Evolutionary conservation across 2,888 invertebrate species (phyloP), one percentile per base, ranked within the genome.

Genomic region (Scaptodrosophila latifasciaeformis): DNA sequence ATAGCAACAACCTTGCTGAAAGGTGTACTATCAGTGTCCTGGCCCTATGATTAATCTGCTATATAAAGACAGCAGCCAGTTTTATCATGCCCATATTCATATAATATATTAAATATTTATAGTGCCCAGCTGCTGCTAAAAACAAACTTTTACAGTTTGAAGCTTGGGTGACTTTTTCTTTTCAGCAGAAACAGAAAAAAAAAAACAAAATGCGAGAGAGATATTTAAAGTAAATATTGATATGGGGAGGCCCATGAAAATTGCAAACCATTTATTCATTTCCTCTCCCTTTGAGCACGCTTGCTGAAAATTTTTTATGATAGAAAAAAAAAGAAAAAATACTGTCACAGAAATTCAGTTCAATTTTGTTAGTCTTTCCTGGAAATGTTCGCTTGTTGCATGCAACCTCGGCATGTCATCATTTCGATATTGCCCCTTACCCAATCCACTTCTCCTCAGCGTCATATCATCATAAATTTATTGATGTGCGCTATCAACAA

Each of bases 41-140:
- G 39, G 45, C 43, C 29, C 43, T 61, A 70, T 77, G 77, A 77
- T 77, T 77, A 78, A 76, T 77, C 74, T 77, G 74, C 64, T 65
- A 59, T 49, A 68, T 60, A 49, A 66, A 64, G 66, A 55, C 62
- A 63, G 55, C 49, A 54, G 47, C 70, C 59, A 66, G 72, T 70
- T 74, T 75, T 65, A 67, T 72, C 76, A 72, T 60, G 59, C 13
- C 21, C 2, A 15, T n/a, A 12, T 34, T 43, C 27, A 5, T 7
- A 15, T n/a, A 50, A 49, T 17, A 42, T 48, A 71, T 75, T 71
- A 76, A 76, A 76, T 71, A 75, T 76, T 74, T 70, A 75, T 63
- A 35, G 55, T 37, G 49, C 54, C 21, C 59, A 58, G 58, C 46
- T 65, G 62, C 18, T 34, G 34, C 15, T n/a, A n/a, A n/a, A n/a